Base-by-base conservation (phyloP, 2,888 invertebrate genomes). In the Drosophila tanythrix region DNA sequence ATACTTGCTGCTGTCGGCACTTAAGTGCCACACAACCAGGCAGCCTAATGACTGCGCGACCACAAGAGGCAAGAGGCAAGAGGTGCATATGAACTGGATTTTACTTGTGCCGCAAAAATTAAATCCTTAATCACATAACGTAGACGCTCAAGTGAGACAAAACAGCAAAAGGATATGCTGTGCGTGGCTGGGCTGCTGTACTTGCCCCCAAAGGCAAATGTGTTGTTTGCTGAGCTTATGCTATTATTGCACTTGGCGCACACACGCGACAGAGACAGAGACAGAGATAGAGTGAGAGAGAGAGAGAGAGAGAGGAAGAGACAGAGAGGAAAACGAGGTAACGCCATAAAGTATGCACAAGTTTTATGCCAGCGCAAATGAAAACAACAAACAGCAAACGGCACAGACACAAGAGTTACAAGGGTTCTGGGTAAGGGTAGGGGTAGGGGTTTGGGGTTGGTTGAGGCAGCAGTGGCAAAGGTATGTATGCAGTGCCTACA, bases 121-220 rank as follows among this genome's bases (percentile, higher is more conserved):
- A 78, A 81, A 86, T 84, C 81, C 89, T 83, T 90, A 89, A 90
- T 90, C 90, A 90, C 88, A 89, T 89, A 86, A 82, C 79, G 76
- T 72, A 76, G 76, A 77, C 59, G 64, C 86, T 85, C 63, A 68
- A 83, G 81, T 76, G 67, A 35, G 40, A 53, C 53, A 61, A 53
- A 53, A 29, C 73, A 53, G 55, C 46, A 51, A 59, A 63, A 62
- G 65, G 40, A 64, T 74, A 50, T 64, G 35, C 21, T 21, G 31
- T 38, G 31, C 36, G 55, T 35, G 18, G 27, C 43, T 36, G 38
- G 33, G 38, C 46, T 59, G 51, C 38, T 36, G 25, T 33, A 31
- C 40, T 65, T 62, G 79, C 55, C 62, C 78, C 75, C 64, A 70
- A 70, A 66, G 70, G 72, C 82, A 79, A 13, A 73, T 72, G 67